Conservation (phyloP, 1,140 invertebrate species). For the Drosophila fuyamai region DNA sequence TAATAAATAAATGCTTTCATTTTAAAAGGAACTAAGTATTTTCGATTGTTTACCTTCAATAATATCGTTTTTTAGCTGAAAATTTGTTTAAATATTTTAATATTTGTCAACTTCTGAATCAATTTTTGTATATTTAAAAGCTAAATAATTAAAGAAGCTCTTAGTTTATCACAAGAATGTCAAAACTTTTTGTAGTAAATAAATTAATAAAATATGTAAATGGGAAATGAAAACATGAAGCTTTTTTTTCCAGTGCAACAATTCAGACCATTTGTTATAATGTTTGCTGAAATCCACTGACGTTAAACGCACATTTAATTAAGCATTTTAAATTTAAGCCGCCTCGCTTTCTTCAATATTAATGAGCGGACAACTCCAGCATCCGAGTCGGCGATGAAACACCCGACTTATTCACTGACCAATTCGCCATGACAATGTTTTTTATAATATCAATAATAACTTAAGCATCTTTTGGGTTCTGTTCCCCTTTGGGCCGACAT, state of each 20-base stretch:
- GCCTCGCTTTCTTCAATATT: conserved; percentile 9
- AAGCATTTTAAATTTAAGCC: conserved; percentile 47
- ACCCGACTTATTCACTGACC: conserved; percentile 36
- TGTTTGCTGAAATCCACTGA: conserved; percentile 25
- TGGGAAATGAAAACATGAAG: too few species aligned
- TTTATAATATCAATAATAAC: conserved; percentile 70
- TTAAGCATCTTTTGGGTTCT: conserved; percentile 53
- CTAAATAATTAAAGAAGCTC: too few species aligned
- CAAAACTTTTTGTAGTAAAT: too few species aligned
- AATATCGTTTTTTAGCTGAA: too few species aligned
- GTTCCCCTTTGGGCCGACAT: conserved; percentile 28
- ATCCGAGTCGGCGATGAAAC: conserved; percentile 13
- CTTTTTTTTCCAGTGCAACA: not conserved
- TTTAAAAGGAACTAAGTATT: too few species aligned
- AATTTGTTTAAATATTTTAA: too few species aligned
- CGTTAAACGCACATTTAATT: conserved; percentile 51
- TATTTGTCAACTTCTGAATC: too few species aligned
- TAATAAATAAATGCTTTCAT: too few species aligned
- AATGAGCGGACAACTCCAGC: conserved; percentile 9
- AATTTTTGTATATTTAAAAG: too few species aligned
- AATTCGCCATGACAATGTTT: conserved; percentile 39
- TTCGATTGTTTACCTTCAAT: too few species aligned
- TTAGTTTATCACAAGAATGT: too few species aligned
- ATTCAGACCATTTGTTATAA: conserved; percentile 19
- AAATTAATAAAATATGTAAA: too few species aligned